These are phyloP conservation scores for Aphelenchoides bicaudatus DNA, from an alignment of 2,888 invertebrate species.

Conservation along the genomic window DNA sequence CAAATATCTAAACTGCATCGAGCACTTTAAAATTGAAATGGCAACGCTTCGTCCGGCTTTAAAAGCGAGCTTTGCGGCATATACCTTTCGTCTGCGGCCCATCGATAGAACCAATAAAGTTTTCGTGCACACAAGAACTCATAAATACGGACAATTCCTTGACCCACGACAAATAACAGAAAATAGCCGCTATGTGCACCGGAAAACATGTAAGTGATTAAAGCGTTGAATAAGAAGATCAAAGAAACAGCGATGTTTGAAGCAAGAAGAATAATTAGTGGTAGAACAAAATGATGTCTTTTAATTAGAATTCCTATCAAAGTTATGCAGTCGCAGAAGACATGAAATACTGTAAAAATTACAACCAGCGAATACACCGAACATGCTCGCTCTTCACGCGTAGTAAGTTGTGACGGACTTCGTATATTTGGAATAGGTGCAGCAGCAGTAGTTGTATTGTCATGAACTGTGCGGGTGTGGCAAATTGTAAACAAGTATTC, in stretches of 20 bases:
- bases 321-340: slow-evolving; percentile 20
- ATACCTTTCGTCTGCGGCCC: slow-evolving; percentile 38
- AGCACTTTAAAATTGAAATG: slow-evolving; percentile 38
- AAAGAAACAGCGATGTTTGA: slow-evolving; percentile 20
- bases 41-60: slow-evolving; percentile 35
- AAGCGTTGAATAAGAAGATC: slow-evolving; percentile 22
- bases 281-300: slow-evolving; percentile 23
- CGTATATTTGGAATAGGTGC: too few species aligned
- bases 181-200: slow-evolving; percentile 21
- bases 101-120: slow-evolving; percentile 47
- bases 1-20: too few species aligned
- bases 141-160: slow-evolving; percentile 42
- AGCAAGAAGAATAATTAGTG: slow-evolving; percentile 17
- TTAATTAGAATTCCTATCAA: slow-evolving; percentile 20
- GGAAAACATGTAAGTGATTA: slow-evolving; percentile 19
- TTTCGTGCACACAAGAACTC: slow-evolving; percentile 40
- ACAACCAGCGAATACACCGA: slow-evolving; percentile 21
- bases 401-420: neutral
- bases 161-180: slow-evolving; percentile 38
- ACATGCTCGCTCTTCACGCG: neutral
- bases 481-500: too few species aligned
- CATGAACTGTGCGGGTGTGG: too few species aligned
- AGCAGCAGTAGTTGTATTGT: too few species aligned
- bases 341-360: slow-evolving; percentile 22
- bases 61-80: slow-evolving; percentile 39